These are phyloP conservation scores for Malurus leucopterus DNA, from an alignment of 2,797 vertebrate species.

Conservation along the genomic window DNA sequence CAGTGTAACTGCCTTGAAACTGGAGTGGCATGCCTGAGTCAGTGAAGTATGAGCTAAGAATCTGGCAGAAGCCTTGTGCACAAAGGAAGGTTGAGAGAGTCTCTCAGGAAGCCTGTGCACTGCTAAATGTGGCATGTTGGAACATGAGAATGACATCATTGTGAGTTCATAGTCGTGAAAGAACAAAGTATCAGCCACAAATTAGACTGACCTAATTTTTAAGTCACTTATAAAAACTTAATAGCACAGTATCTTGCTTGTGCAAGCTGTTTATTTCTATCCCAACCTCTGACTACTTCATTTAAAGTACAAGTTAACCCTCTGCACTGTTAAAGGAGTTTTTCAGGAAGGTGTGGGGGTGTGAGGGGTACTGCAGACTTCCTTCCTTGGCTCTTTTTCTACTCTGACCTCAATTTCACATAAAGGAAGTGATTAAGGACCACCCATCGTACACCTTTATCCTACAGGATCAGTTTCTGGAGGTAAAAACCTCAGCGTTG, in stretches of 20 bases:
- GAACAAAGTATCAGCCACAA: conserved; percentile 57
- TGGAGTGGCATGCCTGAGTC: conserved; percentile 47
- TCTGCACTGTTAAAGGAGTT: background rate
- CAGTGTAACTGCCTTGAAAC: conserved; percentile 48
- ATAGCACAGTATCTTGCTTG: conserved; percentile 23
- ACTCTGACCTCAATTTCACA: conserved; percentile 23
- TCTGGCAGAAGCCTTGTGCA: conserved; percentile 48
- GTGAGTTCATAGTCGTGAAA: conserved; percentile 58
- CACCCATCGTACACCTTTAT: conserved; percentile 35
- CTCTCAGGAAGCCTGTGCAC: conserved; percentile 31
- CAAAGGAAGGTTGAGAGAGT: conserved; percentile 57
- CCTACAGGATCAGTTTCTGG: conserved; percentile 33
- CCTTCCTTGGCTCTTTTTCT: conserved; percentile 43
- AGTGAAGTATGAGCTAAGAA: conserved; percentile 50
- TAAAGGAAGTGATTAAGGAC: conserved; percentile 49
- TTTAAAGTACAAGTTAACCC: background rate
- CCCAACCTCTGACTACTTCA: background rate
- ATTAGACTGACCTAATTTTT: conserved; percentile 62
- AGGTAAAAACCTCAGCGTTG: conserved; percentile 25
- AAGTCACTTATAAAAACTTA: conserved; percentile 46
- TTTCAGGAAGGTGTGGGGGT: background rate
- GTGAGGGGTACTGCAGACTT: conserved; percentile 26
- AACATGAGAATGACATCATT: conserved; percentile 60
- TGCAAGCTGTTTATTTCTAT: conserved; percentile 48
- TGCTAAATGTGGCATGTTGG: conserved; percentile 53